Evolutionary conservation across 2,113 vertebrate species (phyloP), one percentile per base, ranked within the genome.

Genomic region (Epinephelus cyanopodus): DNA sequence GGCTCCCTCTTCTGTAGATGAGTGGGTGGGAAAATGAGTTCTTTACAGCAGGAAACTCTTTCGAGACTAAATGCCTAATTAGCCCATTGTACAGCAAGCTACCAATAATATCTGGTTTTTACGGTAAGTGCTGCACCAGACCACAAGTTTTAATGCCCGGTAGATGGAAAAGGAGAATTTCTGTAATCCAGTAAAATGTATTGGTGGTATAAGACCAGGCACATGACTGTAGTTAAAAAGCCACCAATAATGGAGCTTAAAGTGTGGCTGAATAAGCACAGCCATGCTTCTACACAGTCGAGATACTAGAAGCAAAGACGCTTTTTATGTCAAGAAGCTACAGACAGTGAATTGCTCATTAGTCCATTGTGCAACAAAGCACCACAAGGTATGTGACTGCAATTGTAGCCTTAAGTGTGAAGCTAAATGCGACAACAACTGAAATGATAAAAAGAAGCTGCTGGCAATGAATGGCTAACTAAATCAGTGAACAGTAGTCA

Each of bases 361-460:
- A 86, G 85, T 70, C 17, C 76, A 78, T 9, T 54, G 85, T 79
- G 87, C 72, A 85, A 81, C 84, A 85, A 83, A 87, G 68, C 81
- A 81, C 64, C 79, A 77, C 33, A 68, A 85, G 75, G 75, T 77
- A 77, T 73, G 70, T 18, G 83, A 81, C 29, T 77, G 86, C 89
- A 91, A 91, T 87, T 74, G 73, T 83, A 56, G 82, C 89, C 87
- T 87, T n/a, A 57, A 91, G 90, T 81, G 85, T 89, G 65, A 66
- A 73, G 69, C 75, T 68, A 25, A 81, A 77, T 62, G 47, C 69
- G 8, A 89, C 83, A 75, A 90, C 85, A 89, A 84, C 63, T 39
- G 66, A 74, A 82, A 87, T 70, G 73, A 85, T 82, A 84, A 85
- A 87, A 86, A 83, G 62, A 90, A 53, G 84, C 84, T 84, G 80